Base-by-base conservation (phyloP, 2,797 vertebrate genomes). In the Sebastes nivosus region DNA sequence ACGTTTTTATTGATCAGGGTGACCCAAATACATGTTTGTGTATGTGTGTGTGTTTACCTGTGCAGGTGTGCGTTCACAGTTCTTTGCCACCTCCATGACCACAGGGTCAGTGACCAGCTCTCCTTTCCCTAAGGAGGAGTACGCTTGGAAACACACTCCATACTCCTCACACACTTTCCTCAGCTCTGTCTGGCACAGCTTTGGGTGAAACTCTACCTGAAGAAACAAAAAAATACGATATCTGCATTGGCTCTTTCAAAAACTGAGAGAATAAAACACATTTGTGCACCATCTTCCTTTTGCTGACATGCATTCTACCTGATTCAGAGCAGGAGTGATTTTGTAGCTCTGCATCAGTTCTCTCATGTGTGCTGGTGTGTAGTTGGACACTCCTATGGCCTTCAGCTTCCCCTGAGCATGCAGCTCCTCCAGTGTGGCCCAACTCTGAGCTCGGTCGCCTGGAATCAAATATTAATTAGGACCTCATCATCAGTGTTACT, bases 351-450 rank as follows among this genome's bases (percentile, higher is more conserved):
- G 81, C 68, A 97, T 79, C 50, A 97, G 84, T 72, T 95, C 93
- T 65, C 69, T 88, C 88, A 97, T 90, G 86, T 97, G 96, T 25
- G 72, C 82, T 11, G 92, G 74, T 1, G 95, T 97, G 84, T 97
- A 97, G 90, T 97, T 97, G 20, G 96, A 97, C 61, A 97, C 96
- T 1, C 96, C 96, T 3, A 97, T 95, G 42, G 96, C 95, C 54
- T 84, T 94, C 38, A 97, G 93, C 67, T 87, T 93, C 52, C 96
- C 95, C 57, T 92, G 74, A 1, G 71, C 32, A n/a, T 96, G 89
- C 64, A 97, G 88, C 42, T 93, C 82, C 90, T 97, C 96, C 89
- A 97, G 81, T 0, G 76, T 63, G 4, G 75, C 85, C 97, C 97
- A 97, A 89, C 95, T 97, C 82, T 91, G 84, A 67, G 89, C 88